phyloP scores from a whole-genome alignment of 1,140 invertebrate species.

The Colletes gigas region DNA sequence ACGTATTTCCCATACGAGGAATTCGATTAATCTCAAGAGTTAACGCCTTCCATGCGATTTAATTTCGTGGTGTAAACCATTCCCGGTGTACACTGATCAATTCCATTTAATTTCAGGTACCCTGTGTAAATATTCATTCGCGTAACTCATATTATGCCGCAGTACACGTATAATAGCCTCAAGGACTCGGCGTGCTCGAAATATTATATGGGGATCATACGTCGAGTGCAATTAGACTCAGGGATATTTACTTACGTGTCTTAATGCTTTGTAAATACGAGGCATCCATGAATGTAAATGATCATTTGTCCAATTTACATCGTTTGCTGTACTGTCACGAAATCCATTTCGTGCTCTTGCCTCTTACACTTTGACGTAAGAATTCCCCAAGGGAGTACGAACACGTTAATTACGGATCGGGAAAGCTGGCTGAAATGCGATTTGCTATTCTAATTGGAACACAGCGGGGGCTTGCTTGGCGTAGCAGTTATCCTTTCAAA shows the following conservation, averaged over 20 bases:
- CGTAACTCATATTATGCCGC: background rate
- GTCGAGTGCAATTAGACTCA: constrained; percentile 33
- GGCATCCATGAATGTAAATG: constrained; percentile 27
- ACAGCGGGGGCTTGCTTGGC: background rate
- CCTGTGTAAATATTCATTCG: background rate
- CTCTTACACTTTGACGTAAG: constrained; percentile 11
- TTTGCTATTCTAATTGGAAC: constrained; percentile 31
- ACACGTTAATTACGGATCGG: constrained; percentile 34
- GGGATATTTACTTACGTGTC: constrained; percentile 25
- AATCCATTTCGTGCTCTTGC: constrained; percentile 39
- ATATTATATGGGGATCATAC: constrained; percentile 11
- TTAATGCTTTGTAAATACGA: constrained; percentile 27
- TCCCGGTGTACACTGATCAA: too few species aligned
- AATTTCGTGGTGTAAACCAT: too few species aligned
- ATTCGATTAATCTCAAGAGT: too few species aligned
- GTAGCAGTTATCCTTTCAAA: background rate
- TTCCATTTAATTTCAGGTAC: background rate
- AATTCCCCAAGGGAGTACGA: constrained; percentile 9
- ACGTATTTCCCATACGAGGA: too few species aligned
- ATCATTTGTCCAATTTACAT: constrained; percentile 40
- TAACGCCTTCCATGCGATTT: too few species aligned
- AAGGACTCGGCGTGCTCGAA: background rate
- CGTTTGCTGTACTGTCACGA: constrained; percentile 24
- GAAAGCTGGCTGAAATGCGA: constrained; percentile 11
- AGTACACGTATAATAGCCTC: background rate